Evolutionary conservation across 2,797 vertebrate species (phyloP).

Genomic region (Oreochromis grahami): DNA sequence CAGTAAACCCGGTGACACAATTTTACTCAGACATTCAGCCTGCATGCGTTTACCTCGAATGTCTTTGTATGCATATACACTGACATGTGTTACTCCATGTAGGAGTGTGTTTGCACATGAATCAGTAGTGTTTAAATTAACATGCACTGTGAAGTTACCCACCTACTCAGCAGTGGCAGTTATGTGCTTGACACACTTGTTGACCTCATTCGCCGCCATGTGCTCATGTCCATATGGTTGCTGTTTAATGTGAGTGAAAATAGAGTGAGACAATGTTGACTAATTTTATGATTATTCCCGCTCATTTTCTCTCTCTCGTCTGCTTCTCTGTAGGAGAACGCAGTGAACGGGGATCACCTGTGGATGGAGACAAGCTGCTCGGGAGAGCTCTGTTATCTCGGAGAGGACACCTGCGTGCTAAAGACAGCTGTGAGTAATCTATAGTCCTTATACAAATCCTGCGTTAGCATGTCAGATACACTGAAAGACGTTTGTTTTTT

Average conservation of each 20-base stretch:
- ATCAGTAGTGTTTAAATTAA: conserved; percentile 22
- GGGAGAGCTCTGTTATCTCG: conserved; percentile 95
- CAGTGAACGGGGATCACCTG: conserved; percentile 92
- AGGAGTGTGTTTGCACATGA: conserved; percentile 3
- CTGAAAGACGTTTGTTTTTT: background rate
- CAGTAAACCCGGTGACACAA: background rate
- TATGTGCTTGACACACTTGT: conserved; percentile 49
- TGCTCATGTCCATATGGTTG: conserved; percentile 1
- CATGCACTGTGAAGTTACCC: conserved; percentile 32
- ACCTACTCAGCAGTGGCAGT: conserved; percentile 34
- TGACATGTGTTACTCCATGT: background rate
- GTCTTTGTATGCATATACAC: background rate
- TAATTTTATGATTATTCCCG: background rate
- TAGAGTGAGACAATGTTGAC: background rate
- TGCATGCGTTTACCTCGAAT: background rate
- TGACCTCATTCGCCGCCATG: background rate
- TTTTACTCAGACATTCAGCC: background rate
- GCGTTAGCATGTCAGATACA: background rate
- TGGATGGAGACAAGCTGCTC: conserved; percentile 98
- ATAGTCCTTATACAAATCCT: background rate
- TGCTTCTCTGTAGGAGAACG: conserved; percentile 84
- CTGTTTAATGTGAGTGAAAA: conserved; percentile 6
- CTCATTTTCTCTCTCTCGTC: background rate
- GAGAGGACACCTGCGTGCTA: conserved; percentile 92
- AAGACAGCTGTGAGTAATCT: conserved; percentile 90